Conservation (phyloP, 2,797 vertebrate species). For the Tarsius wallacei region DNA sequence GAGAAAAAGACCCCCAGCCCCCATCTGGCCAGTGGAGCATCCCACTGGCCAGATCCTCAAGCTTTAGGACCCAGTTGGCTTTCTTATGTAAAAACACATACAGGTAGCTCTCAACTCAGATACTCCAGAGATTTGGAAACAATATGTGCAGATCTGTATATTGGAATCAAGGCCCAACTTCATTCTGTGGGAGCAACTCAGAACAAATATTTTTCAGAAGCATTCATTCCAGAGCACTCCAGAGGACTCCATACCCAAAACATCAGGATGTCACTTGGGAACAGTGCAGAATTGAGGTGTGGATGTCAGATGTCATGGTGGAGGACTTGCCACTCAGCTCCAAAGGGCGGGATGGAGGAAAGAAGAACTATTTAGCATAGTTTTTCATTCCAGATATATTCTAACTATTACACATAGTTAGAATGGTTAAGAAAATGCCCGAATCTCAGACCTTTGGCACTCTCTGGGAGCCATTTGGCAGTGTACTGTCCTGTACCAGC, state of each 20-base stretch:
- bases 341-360: background rate
- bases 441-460: too few relatives aligned
- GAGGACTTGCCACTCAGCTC: background rate
- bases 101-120: background rate
- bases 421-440: background rate
- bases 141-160: background rate
- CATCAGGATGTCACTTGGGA: background rate
- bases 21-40: too few relatives aligned
- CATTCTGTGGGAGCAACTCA: background rate
- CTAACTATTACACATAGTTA: too few relatives aligned
- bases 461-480: background rate
- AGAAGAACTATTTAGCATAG: background rate
- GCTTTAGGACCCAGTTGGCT: background rate
- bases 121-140: background rate
- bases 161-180: background rate
- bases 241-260: background rate
- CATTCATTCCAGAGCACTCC: background rate
- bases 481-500: background rate
- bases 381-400: too few relatives aligned
- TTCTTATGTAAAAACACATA: background rate
- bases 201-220: background rate
- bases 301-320: background rate
- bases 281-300: background rate
- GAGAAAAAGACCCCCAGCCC: too few relatives aligned
- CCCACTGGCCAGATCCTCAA: too few relatives aligned